Percentiles rank a stretch among this genome's conserved stretches.
Evolutionary conservation across 2,113 vertebrate genomes (phyloP).

Genomic region (Tupaia tana): DNA sequence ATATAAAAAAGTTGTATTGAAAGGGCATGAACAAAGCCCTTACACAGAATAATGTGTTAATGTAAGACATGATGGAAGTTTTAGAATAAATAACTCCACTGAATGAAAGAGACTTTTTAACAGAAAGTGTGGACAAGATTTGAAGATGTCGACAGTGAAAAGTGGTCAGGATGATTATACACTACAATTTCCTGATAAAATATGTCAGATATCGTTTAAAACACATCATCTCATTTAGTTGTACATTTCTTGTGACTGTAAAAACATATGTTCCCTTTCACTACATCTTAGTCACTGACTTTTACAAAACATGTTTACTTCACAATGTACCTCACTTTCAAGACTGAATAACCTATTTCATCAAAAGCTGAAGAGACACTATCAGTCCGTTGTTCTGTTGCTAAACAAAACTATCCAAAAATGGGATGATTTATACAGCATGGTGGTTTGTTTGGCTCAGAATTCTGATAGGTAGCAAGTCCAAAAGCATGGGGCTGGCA

Average conservation of each 20-base stretch:
- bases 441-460: no score
- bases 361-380: not conserved
- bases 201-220: not conserved
- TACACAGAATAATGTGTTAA: not conserved
- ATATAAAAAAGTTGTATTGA: not conserved
- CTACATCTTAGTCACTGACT: not conserved
- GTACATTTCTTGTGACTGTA: not conserved
- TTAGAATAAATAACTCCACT: slow-evolving; percentile 46
- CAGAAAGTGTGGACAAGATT: not conserved
- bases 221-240: not conserved
- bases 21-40: not conserved
- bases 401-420: no score
- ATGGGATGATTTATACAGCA: no score
- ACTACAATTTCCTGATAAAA: slow-evolving; percentile 45
- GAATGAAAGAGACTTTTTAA: slow-evolving; percentile 25
- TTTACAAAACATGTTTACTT: not conserved
- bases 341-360: not conserved
- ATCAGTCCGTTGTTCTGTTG: no score
- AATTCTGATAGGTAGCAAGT: no score
- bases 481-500: no score
- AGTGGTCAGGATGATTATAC: slow-evolving; percentile 28
- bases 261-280: not conserved
- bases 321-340: not conserved
- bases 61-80: not conserved
- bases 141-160: slow-evolving; percentile 27